Evolutionary conservation across 2,797 vertebrate genomes (phyloP).

Genomic region (Clarias pachynema): DNA sequence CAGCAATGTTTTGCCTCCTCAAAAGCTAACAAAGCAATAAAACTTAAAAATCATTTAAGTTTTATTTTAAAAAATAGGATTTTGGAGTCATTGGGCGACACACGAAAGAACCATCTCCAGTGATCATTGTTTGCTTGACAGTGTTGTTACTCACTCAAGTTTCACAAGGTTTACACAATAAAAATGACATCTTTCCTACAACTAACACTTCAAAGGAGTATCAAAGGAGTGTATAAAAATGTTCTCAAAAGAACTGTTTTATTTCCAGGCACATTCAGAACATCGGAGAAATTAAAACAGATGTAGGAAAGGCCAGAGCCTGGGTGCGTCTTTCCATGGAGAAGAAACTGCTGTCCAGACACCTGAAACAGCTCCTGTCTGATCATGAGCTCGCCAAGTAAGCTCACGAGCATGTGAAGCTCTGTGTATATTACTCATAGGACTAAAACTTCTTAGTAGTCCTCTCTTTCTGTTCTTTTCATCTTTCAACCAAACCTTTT

Average conservation of each 20-base stretch:
- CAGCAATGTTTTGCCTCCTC: too few relatives aligned
- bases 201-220: too few relatives aligned
- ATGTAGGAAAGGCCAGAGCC: constrained; percentile 96
- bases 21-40: too few relatives aligned
- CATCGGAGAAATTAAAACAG: constrained; percentile 97
- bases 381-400: constrained; percentile 97
- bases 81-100: too few relatives aligned
- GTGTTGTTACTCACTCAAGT: not conserved
- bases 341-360: constrained; percentile 96
- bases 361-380: constrained; percentile 94
- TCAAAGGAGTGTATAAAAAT: not conserved
- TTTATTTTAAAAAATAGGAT: too few relatives aligned
- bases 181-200: not conserved
- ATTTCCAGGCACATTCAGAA: constrained; percentile 92
- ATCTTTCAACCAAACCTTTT: not conserved
- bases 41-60: too few relatives aligned
- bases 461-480: not conserved
- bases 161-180: not conserved
- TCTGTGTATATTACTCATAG: not conserved
- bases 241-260: not conserved
- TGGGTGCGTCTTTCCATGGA: constrained; percentile 99
- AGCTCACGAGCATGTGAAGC: constrained; percentile 55
- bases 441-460: not conserved
- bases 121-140: not conserved
- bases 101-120: not conserved